phyloP scores from a whole-genome alignment of 1,140 invertebrate genomes.

The Dendrolimus punctatus region DNA sequence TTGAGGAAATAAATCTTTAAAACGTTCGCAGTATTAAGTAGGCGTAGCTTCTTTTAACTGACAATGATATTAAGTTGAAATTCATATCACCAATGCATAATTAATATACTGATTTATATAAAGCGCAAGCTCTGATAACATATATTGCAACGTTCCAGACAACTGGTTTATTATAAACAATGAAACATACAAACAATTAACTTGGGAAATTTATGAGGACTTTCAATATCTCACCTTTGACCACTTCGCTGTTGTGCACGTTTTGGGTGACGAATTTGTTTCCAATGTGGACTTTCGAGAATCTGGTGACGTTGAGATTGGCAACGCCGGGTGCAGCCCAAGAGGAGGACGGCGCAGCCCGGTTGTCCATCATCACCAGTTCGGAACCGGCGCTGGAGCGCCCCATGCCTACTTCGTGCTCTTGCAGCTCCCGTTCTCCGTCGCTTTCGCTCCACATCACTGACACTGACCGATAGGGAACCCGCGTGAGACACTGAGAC shows the following conservation, averaged over 20 bases:
- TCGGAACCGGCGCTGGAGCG: slow-evolving; percentile 24
- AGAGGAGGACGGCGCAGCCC: slow-evolving; percentile 13
- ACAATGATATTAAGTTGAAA: too few species aligned
- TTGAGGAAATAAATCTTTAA: too few species aligned
- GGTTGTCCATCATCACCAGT: slow-evolving; percentile 33
- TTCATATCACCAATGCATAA: too few species aligned
- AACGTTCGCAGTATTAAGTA: too few species aligned
- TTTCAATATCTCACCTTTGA: slow-evolving; percentile 42
- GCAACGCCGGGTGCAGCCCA: slow-evolving; percentile 22
- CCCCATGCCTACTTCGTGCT: slow-evolving; percentile 13
- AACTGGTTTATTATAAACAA: background rate
- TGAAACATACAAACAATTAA: background rate
- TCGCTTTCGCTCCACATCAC: slow-evolving; percentile 31
- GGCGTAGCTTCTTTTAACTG: too few species aligned
- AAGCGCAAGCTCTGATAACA: slow-evolving; percentile 6
- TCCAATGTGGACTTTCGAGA: slow-evolving; percentile 44
- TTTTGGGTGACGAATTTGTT: slow-evolving; percentile 55
- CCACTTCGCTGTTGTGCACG: slow-evolving; percentile 44
- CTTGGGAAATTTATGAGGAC: background rate
- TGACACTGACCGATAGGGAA: slow-evolving; percentile 14
- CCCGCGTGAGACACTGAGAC: slow-evolving; percentile 6
- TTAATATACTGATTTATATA: too few species aligned
- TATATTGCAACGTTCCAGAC: too few species aligned
- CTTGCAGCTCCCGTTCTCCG: slow-evolving; percentile 7
- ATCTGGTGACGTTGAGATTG: slow-evolving; percentile 43